A percentile compares a stretch with the other conserved stretches of the same genome.
phyloP scores from a whole-genome alignment of 2,113 vertebrate species.

The Litocranius walleri region DNA sequence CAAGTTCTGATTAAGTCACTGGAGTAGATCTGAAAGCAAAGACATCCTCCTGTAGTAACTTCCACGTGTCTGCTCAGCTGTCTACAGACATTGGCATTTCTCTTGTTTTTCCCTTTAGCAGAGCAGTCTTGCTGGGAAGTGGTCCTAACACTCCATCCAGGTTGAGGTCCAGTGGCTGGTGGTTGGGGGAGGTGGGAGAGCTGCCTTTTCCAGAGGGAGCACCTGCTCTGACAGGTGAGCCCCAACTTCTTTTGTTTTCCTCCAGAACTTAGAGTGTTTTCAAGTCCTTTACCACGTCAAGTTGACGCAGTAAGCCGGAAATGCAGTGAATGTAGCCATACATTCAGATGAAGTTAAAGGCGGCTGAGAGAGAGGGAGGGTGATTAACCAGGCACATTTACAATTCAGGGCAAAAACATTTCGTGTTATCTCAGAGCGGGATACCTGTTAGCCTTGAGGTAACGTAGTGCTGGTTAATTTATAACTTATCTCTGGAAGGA shows the following conservation, averaged over 20 bases:
- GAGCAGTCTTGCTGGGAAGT: neutral
- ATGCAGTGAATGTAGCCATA: fast-evolving
- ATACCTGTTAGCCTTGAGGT: neutral
- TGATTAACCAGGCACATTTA: fast-evolving
- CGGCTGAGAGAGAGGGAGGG: neutral
- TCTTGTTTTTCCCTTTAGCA: neutral
- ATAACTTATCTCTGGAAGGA: neutral
- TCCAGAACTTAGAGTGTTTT: neutral
- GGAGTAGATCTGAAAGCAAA: neutral
- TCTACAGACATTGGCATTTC: neutral
- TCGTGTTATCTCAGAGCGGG: neutral
- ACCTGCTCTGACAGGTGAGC: fast-evolving
- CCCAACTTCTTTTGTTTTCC: too few relatives aligned
- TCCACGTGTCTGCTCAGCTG: neutral
- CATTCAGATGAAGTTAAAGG: neutral
- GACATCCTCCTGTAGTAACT: neutral
- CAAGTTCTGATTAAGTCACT: neutral
- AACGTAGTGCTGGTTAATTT: neutral
- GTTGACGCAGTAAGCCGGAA: fast-evolving
- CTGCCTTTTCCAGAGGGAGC: fast-evolving
- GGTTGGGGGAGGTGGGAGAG: too few relatives aligned
- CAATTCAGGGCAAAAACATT: neutral
- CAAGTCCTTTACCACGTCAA: neutral
- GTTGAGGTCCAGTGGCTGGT: neutral
- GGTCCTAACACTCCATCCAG: neutral